A percentile compares a stretch with the other conserved stretches of the same genome.
phyloP scores from a whole-genome alignment of 2,113 vertebrate genomes.

The Grallaria varia region DNA sequence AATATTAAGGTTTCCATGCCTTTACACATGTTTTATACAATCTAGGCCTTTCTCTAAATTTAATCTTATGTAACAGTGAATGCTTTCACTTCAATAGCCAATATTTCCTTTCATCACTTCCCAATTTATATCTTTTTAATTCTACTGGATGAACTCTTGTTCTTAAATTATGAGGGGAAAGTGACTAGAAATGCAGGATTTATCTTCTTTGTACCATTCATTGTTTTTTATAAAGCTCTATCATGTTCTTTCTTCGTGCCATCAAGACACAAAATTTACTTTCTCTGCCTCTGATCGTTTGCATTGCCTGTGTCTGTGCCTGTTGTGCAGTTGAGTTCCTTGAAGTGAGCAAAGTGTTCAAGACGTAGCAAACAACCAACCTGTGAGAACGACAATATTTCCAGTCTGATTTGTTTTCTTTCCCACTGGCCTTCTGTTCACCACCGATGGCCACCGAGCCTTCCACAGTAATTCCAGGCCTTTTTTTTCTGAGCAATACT shows the following conservation, averaged over 20 bases:
- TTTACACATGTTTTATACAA: neutral
- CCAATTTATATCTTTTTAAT: conserved; percentile 19
- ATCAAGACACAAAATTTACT: neutral
- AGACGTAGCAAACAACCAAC: neutral
- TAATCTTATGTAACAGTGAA: neutral
- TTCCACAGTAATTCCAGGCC: neutral
- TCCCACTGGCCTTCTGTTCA: neutral
- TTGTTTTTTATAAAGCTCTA: neutral
- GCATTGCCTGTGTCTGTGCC: neutral
- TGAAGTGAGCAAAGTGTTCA: neutral
- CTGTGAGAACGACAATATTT: neutral
- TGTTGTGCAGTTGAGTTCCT: neutral
- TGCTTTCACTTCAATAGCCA: neutral
- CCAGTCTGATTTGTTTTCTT: neutral
- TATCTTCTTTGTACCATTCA: neutral
- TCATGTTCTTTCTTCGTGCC: neutral
- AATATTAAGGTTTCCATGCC: neutral
- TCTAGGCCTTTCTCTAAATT: neutral
- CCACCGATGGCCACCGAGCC: neutral
- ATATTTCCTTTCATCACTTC: neutral
- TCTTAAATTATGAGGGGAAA: neutral
- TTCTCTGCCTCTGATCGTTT: neutral
- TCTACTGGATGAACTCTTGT: neutral
- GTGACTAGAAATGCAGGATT: neutral
- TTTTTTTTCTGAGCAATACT: neutral